Conservation (phyloP, 2,113 vertebrate genomes). For the Rhynchomys soricoides region DNA sequence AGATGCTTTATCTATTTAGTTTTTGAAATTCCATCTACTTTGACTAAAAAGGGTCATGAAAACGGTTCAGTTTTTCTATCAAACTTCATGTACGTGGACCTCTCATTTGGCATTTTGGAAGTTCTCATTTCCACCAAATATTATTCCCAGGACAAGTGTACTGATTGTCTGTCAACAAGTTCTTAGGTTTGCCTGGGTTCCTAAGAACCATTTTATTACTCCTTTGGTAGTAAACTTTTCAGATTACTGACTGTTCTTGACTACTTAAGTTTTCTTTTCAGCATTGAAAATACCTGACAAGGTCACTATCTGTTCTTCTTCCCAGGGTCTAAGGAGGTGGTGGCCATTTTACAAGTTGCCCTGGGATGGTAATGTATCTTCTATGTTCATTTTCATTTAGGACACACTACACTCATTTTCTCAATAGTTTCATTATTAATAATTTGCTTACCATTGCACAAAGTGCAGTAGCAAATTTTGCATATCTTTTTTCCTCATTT, state of each 20-base stretch:
- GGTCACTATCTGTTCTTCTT: neutral
- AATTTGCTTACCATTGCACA: no score
- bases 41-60: neutral
- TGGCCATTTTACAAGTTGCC: neutral
- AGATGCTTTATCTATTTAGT: neutral
- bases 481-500: no score
- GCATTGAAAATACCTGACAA: neutral
- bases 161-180: neutral
- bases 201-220: neutral
- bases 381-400: neutral
- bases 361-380: neutral
- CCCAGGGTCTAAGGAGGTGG: neutral
- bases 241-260: neutral
- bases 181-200: neutral
- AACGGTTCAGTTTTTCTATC: neutral
- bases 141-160: neutral
- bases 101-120: neutral
- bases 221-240: neutral
- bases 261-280: neutral
- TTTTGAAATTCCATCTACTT: neutral
- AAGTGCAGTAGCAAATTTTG: no score
- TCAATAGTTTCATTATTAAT: no score
- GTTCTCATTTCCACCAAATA: neutral
- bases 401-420: neutral
- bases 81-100: neutral